Percentiles rank a stretch among this genome's conserved stretches.
These are phyloP conservation scores for Catostylus mosaicus DNA, from an alignment of 30 jellyfish, hydroid and myxozoan species.

Conservation along the genomic window DNA sequence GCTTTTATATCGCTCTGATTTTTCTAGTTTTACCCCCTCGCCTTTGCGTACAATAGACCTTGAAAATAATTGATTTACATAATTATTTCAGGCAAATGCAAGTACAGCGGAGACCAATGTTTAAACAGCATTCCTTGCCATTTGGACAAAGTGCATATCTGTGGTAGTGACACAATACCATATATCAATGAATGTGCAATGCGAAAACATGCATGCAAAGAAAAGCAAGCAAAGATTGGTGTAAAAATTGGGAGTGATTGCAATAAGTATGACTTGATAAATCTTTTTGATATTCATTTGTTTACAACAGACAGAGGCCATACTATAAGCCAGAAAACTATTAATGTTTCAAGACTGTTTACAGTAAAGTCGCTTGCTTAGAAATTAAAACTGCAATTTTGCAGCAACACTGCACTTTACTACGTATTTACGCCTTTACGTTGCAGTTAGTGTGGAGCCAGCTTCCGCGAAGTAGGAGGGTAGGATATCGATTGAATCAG, in stretches of 20 bases:
- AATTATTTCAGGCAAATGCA: too few species aligned
- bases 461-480: too few species aligned
- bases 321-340: not conserved
- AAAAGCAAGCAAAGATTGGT: constrained; percentile 28
- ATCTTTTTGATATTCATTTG: not conserved
- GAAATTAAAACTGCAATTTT: too few species aligned
- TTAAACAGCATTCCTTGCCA: too few species aligned
- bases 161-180: constrained; percentile 58
- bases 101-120: too few species aligned
- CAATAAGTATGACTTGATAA: not conserved
- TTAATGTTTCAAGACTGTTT: not conserved
- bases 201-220: constrained; percentile 41
- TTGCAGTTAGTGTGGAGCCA: too few species aligned
- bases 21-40: too few species aligned
- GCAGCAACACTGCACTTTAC: not conserved
- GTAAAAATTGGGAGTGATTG: not conserved
- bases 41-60: too few species aligned
- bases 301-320: not conserved
- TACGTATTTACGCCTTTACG: not conserved
- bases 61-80: too few species aligned
- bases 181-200: constrained; percentile 48
- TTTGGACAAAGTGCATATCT: too few species aligned
- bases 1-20: too few species aligned
- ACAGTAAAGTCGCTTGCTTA: not conserved
- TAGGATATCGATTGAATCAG: too few species aligned